Percentiles rank a stretch among this genome's conserved stretches.
Evolutionary conservation across 2,113 vertebrate species (phyloP).

Genomic region (Melospiza melodia): DNA sequence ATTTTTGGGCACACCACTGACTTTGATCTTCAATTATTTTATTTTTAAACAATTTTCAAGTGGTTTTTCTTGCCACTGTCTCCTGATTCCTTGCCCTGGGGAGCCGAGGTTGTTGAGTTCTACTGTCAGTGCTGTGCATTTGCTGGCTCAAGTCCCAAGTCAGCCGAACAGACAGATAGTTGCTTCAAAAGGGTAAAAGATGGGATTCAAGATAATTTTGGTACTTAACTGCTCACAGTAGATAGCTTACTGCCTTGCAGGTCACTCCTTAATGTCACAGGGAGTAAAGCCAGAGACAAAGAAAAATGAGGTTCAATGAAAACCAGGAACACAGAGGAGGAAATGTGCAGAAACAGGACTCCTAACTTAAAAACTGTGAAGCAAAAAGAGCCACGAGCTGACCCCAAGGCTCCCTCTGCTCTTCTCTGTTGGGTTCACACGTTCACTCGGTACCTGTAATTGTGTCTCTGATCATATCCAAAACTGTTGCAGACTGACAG

Average conservation of each 20-base stretch:
- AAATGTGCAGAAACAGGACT: background rate
- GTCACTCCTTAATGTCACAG: background rate
- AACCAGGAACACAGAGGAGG: background rate
- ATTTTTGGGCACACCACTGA: background rate
- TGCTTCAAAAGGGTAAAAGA: background rate
- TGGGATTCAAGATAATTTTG: background rate
- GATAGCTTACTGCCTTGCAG: background rate
- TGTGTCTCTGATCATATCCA: background rate
- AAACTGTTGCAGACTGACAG: background rate
- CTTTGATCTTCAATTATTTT: background rate
- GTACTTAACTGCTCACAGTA: background rate
- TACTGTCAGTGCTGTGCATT: background rate
- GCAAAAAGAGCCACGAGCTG: background rate
- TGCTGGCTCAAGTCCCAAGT: background rate
- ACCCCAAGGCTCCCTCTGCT: background rate
- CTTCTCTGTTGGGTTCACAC: background rate
- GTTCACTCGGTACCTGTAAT: background rate
- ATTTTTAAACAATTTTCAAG: background rate
- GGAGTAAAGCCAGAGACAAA: slow-evolving; percentile 11
- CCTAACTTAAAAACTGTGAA: background rate
- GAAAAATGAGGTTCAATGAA: background rate
- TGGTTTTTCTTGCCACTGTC: background rate
- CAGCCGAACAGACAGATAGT: background rate
- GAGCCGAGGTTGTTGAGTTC: background rate
- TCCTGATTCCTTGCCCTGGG: background rate